A percentile compares a stretch with the other conserved stretches of the same genome.
phyloP scores from a whole-genome alignment of 2,797 vertebrate genomes.

The Cuniculus paca region DNA sequence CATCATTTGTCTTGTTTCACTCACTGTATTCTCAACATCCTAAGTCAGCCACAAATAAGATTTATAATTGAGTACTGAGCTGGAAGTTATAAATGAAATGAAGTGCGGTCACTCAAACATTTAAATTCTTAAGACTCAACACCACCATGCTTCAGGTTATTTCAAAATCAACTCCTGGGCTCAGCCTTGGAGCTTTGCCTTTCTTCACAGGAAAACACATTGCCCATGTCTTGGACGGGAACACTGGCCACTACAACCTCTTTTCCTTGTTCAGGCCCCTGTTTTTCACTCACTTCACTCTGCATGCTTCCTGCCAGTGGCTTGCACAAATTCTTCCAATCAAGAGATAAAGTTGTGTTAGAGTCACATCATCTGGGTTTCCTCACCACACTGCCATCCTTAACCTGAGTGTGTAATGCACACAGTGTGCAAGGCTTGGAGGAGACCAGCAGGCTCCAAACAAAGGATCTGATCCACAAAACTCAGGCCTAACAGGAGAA shows the following conservation, averaged over 20 bases:
- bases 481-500: not conserved
- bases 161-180: not conserved
- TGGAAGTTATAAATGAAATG: not conserved
- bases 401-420: not conserved
- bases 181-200: not conserved
- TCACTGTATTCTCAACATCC: not conserved
- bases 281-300: not conserved
- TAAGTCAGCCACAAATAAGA: not conserved
- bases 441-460: not conserved
- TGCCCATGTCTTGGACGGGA: not conserved
- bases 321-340: not conserved
- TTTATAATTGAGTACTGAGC: not conserved
- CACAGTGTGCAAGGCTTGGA: accelerated
- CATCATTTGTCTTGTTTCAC: not conserved
- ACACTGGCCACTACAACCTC: not conserved
- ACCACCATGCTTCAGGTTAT: not conserved
- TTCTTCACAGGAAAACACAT: not conserved
- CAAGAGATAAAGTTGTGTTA: not conserved
- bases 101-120: not conserved
- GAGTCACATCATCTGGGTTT: not conserved
- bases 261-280: not conserved
- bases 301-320: not conserved
- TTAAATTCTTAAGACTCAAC: constrained; percentile 5
- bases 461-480: not conserved
- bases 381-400: not conserved